Evolutionary conservation across 2,797 vertebrate species (phyloP).

Genomic region (Arctocebus calabarensis): DNA sequence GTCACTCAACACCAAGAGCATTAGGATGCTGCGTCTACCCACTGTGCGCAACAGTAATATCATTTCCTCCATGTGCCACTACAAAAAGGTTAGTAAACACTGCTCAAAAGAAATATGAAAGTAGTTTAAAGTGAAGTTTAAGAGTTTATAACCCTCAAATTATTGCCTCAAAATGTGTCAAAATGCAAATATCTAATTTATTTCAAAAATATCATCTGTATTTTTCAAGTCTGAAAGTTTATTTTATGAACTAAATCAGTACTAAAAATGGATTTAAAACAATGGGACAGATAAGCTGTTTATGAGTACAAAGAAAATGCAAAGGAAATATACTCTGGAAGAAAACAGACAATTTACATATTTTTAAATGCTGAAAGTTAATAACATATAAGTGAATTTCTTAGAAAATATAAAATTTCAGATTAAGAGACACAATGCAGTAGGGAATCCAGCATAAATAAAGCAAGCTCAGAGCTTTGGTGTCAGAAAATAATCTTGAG

Average conservation of each 20-base stretch:
- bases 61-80: not conserved
- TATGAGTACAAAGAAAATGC: constrained; percentile 1
- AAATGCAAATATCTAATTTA: constrained; percentile 46
- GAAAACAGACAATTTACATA: not conserved
- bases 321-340: not conserved
- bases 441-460: not conserved
- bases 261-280: constrained; percentile 47
- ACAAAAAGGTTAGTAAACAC: constrained; percentile 29
- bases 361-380: constrained; percentile 39
- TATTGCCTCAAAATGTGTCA: constrained; percentile 18
- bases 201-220: not conserved
- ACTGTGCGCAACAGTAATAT: not conserved
- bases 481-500: not conserved
- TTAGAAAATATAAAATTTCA: constrained; percentile 51
- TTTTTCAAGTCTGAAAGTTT: constrained; percentile 43
- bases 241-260: constrained; percentile 24
- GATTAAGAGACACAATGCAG: not conserved
- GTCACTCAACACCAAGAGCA: not conserved
- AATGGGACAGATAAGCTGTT: not conserved
- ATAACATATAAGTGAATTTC: constrained; percentile 9
- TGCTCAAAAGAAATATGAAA: not conserved
- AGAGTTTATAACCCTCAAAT: constrained; percentile 10
- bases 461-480: not conserved
- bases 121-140: not conserved
- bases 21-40: not conserved